Conservation (phyloP, 1,140 invertebrate genomes). For the Apis dorsata region DNA sequence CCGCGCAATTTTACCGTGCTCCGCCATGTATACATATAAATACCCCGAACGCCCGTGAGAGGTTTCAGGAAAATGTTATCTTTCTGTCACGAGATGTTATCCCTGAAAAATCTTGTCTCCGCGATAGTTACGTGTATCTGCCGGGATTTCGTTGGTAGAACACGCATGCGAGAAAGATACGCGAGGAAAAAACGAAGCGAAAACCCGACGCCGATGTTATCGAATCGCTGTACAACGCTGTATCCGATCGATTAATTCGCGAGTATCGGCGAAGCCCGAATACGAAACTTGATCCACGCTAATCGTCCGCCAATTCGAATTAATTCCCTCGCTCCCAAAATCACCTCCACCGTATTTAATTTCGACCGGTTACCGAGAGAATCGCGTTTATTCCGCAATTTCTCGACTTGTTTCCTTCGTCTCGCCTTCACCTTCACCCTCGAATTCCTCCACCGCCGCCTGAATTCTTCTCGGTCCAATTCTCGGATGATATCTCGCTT, state of each 20-base stretch:
- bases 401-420: neutral
- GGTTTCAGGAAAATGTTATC: constrained; percentile 40
- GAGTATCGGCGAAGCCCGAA: too few relatives aligned
- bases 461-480: neutral
- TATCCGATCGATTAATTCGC: neutral
- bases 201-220: neutral
- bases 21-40: constrained; percentile 11
- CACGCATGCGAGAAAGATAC: too few relatives aligned
- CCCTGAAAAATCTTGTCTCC: constrained; percentile 38
- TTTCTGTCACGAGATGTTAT: constrained; percentile 47
- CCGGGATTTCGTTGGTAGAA: constrained; percentile 26
- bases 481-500: constrained; percentile 24
- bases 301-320: constrained; percentile 58
- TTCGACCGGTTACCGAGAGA: constrained; percentile 59
- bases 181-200: neutral
- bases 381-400: too few relatives aligned
- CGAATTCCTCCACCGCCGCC: neutral
- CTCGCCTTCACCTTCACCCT: neutral
- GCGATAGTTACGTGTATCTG: constrained; percentile 22
- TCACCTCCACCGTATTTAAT: constrained; percentile 52
- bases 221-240: neutral
- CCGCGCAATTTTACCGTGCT: neutral
- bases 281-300: constrained; percentile 54
- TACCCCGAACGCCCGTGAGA: neutral
- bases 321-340: constrained; percentile 44